Conservation (phyloP, 1,140 invertebrate species). For the Listronotus oregonensis region DNA sequence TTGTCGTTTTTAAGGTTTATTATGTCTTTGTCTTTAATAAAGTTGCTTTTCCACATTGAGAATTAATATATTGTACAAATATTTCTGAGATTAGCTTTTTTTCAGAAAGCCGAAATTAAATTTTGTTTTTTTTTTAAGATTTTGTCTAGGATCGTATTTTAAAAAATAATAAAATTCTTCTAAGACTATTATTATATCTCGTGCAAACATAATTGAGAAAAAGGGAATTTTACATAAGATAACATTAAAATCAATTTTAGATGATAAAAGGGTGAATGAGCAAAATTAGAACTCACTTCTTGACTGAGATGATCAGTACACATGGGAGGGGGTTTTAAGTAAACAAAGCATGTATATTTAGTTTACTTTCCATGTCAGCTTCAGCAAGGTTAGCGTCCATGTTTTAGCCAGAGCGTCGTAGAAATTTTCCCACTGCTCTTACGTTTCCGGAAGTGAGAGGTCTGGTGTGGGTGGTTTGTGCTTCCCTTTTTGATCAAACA, state of each 20-base stretch:
- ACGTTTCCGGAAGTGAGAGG: conserved; percentile 77
- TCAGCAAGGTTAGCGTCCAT: conserved; percentile 91
- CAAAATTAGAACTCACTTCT: conserved; percentile 51
- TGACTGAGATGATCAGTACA: conserved; percentile 59
- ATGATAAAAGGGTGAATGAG: neutral
- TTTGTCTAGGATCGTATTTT: too few relatives aligned
- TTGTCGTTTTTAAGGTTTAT: too few relatives aligned
- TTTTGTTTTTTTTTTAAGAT: too few relatives aligned
- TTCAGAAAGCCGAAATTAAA: too few relatives aligned
- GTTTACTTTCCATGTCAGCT: conserved; percentile 92
- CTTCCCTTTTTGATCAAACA: conserved; percentile 66
- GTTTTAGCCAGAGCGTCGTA: conserved; percentile 87
- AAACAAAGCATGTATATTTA: conserved; percentile 85
- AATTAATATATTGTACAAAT: too few relatives aligned
- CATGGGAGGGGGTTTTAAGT: conserved; percentile 76
- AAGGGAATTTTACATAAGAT: too few relatives aligned
- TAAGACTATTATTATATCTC: too few relatives aligned
- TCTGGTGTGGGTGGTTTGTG: conserved; percentile 75
- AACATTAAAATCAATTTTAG: neutral
- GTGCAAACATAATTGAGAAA: too few relatives aligned
- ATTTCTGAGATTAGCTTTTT: too few relatives aligned
- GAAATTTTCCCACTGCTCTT: conserved; percentile 74
- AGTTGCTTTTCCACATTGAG: too few relatives aligned
- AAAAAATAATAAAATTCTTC: too few relatives aligned
- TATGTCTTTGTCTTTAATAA: too few relatives aligned